These are phyloP conservation scores for Corella eumyota DNA, from an alignment of 23 tunicate species.

Conservation along the genomic window DNA sequence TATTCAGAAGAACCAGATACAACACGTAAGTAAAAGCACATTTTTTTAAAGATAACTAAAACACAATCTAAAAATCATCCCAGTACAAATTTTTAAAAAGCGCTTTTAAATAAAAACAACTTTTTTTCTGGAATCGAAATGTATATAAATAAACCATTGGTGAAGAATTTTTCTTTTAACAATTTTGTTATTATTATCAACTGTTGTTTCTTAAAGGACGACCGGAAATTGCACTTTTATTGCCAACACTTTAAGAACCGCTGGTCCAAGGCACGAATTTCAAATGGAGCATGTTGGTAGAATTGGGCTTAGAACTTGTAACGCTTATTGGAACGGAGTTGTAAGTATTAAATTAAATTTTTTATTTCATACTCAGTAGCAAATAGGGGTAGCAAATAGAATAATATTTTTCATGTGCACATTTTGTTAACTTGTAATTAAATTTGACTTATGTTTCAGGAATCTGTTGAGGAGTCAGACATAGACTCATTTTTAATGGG, in stretches of 20 bases:
- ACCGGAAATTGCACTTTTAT: not conserved
- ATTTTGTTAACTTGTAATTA: not conserved
- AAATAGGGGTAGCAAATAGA: not conserved
- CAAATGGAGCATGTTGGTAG: conserved; percentile 24
- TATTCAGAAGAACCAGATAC: conserved; percentile 31
- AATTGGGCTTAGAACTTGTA: conserved; percentile 58
- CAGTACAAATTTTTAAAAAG: no score
- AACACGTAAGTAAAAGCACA: conserved; percentile 18
- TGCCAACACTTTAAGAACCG: conserved; percentile 13
- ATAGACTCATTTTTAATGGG: conserved; percentile 69
- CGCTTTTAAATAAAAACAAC: no score
- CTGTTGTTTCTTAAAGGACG: not conserved
- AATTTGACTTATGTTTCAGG: conserved; percentile 19
- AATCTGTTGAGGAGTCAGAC: conserved; percentile 52
- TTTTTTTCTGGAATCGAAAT: no score
- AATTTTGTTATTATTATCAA: not conserved
- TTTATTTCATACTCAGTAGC: not conserved
- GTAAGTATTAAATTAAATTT: no score
- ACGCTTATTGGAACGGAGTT: conserved; percentile 61
- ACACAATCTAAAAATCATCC: no score
- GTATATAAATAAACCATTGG: no score
- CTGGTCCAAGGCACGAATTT: conserved; percentile 53
- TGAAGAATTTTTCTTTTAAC: no score
- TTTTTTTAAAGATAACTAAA: no score
- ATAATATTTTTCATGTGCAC: not conserved